A percentile compares a stretch with the other conserved stretches of the same genome.
Conservation (phyloP, 2,113 vertebrate species). For the Anarhynchus alexandrinus region DNA sequence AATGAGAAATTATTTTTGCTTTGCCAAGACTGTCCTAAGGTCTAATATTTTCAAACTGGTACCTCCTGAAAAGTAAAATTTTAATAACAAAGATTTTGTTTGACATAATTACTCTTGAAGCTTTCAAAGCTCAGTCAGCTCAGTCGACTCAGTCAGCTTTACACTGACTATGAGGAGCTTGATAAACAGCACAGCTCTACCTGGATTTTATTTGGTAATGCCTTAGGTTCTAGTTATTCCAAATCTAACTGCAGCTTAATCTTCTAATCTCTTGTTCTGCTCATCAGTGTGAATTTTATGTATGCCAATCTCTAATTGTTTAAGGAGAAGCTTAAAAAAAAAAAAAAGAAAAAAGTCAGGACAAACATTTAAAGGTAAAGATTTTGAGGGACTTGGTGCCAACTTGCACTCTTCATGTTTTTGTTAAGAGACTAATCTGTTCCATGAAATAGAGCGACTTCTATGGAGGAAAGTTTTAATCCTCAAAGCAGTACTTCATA, state of each 20-base stretch:
- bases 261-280: background rate
- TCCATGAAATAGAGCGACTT: background rate
- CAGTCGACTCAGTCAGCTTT: background rate
- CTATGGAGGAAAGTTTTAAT: background rate
- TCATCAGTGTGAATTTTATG: background rate
- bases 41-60: background rate
- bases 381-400: background rate
- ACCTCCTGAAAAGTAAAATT: background rate
- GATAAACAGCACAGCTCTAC: background rate
- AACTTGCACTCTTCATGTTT: background rate
- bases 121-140: background rate
- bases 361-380: background rate
- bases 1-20: background rate
- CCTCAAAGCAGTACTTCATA: background rate
- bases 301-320: background rate
- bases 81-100: background rate
- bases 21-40: background rate
- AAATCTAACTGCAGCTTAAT: background rate
- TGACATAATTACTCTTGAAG: background rate
- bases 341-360: accelerated
- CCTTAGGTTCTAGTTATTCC: background rate
- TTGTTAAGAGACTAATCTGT: background rate
- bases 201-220: background rate
- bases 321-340: background rate
- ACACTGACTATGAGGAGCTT: background rate